Evolutionary conservation across 2,113 vertebrate genomes (phyloP), one percentile per base, ranked within the genome.

Genomic region (Dendrocopos noguchii): DNA sequence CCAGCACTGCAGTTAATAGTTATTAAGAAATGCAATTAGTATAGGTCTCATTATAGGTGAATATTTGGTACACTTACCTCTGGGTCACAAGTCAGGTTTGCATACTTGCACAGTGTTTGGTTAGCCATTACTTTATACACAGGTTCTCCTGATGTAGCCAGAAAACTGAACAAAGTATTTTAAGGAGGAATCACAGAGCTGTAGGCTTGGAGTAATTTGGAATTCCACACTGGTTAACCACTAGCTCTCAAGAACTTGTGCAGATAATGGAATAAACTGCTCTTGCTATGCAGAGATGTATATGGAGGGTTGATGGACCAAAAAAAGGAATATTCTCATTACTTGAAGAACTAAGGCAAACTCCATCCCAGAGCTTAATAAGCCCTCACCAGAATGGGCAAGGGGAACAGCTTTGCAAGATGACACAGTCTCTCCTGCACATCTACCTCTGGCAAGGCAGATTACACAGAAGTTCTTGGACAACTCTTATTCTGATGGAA

Each of bases 111-210:
- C 53, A 96, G 91, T 18, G 98, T 97, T 31, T 98, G 97, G 91
- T 98, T 94, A 36, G 98, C 97, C 94, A 98, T 97, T 74, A 99
- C 98, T 98, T 99, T 99, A 96, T 99, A 99, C 34, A 99, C 91
- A 18, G 99, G 97, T 50, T 98, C 96, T 28, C 99, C 99, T 65
- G 99, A 99, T 13, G 99, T 99, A 44, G 98, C 98, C 96, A 99
- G 97, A 91, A 98, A 99, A 87, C 99, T 99, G 87, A 72, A 89
- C 15, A 5, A 84, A 92, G 13, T 47, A 64, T 90, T 84, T 98
- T 98, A 98, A 98, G 98, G 96, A 95, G 24, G 75, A 97, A 93
- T 84, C 53, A 82, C 31, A 88, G 24, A 85, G 60, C 65, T 28
- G 34, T 14, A 63, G 25, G 17, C 46, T 85, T 76, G 47, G 22